Base-by-base conservation (phyloP, 1,140 invertebrate genomes). In the Hyles euphorbiae region DNA sequence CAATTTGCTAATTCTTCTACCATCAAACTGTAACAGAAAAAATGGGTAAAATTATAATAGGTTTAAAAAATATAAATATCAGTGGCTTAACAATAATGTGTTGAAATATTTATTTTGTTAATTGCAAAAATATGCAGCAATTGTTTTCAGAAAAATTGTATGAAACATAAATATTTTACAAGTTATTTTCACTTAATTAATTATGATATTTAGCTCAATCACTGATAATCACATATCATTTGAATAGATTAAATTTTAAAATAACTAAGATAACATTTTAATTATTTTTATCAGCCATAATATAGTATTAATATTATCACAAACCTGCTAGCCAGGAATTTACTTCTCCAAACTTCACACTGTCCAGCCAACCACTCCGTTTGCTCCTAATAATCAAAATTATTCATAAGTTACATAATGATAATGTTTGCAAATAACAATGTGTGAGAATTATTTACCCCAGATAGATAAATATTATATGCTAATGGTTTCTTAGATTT, bases 291-390 rank as follows among this genome's bases (percentile, higher is more conserved):
- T 8, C 46, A 48, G n/a, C 46, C 22, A 22, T 1, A 22, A 48
- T 48, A n/a, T 48, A 47, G 50, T 47, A 60, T 44, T 63, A 40
- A 53, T 53, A 40, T 43, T 49, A 47, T 11, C 53, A 58, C 45
- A 52, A 74, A 86, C 82, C 83, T 97, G 90, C 96, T 97, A 32
- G 97, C 97, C 68, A 98, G 89, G 88, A 97, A 98, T 93, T 98
- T 98, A 73, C 96, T 98, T 63, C 96, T 93, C 96, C 97, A 98
- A 56, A 98, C 96, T 90, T 98, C 97, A 85, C 96, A 97, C 74
- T 98, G 96, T 3, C 97, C 96, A 33, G 96, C 95, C 32, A 98
- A 86, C 91, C 95, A 96, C 81, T 98, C 97, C 3, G 96, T 95
- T 90, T 98, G 95, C 83, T 98, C 97, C 89, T 90, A 58, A n/a